phyloP scores from a whole-genome alignment of 2,797 vertebrate species.

The Xiphophorus birchmanni region DNA sequence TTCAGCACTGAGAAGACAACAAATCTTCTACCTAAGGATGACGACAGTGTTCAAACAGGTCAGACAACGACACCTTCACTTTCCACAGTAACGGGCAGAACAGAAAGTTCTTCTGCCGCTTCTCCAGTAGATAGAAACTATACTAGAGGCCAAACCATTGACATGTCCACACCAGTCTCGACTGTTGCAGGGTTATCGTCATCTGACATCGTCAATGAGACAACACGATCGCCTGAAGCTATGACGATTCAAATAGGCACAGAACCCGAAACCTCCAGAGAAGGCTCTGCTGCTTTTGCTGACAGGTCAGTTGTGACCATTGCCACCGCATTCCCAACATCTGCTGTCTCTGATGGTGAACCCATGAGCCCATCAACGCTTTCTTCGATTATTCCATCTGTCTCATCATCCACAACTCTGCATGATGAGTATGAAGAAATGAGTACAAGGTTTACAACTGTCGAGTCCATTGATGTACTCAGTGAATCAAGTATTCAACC shows the following conservation, averaged over 20 bases:
- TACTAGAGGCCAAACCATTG: too few relatives aligned
- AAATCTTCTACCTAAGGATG: slow-evolving; percentile 39
- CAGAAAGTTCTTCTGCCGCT: neutral
- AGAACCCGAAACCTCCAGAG: too few relatives aligned
- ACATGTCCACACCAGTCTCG: too few relatives aligned
- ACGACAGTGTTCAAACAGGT: slow-evolving; percentile 9
- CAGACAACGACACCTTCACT: neutral
- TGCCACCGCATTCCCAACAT: neutral
- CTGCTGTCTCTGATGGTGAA: neutral
- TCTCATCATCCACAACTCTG: neutral
- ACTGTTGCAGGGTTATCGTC: too few relatives aligned
- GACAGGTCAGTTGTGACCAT: too few relatives aligned
- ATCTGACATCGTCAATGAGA: too few relatives aligned
- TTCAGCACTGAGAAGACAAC: neutral
- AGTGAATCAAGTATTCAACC: too few relatives aligned
- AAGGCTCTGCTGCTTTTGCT: too few relatives aligned
- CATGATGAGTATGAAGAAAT: neutral
- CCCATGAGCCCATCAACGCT: neutral
- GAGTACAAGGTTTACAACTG: neutral
- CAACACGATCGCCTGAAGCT: too few relatives aligned
- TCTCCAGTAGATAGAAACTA: neutral
- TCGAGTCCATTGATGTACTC: neutral
- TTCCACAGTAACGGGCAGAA: neutral
- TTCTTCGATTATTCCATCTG: neutral
- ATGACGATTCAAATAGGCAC: too few relatives aligned